Base-by-base conservation (phyloP, 1,140 invertebrate species). In the Pseudomyrmex dendroicus region DNA sequence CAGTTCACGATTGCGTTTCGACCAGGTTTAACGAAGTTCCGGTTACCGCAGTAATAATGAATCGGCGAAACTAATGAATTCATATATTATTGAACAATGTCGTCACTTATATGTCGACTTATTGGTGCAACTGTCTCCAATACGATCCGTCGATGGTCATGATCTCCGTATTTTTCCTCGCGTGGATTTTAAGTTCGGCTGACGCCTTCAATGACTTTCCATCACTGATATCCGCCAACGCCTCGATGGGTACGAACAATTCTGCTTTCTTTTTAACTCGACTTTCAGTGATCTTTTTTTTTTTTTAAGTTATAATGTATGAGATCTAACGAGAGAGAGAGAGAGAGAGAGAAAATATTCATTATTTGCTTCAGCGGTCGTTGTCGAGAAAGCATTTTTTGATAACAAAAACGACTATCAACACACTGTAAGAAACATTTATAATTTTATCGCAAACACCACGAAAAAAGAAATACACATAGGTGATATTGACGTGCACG, bases 141-240 rank as follows among this genome's bases (percentile, higher is more conserved):
- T 72, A 54, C 64, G 57, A 61, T 25, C 35, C 20, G 54, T 57
- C 77, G 50, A 62, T 59, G 63, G 48, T 84, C 64, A 89, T 89
- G 87, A 67, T 91, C 61, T 77, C 68, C 52, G 20, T 87, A 95
- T 95, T 91, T 15, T 66, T 90, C 2, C 57, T 90, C 25, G 70
- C 90, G 1, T 70, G 82, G 62, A 67, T 63, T n/a, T 17, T 86
- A 44, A 72, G 77, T 66, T 85, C 82, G 48, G 64, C 62, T 15
- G 15, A 73, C 1, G 78, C 84, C 13, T 91, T 89, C 84, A 91
- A 96, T 89, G 96, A 96, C 86, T 96, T 96, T 93, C 96, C 96
- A 5, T 96, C 96, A 0, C 93, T 97, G 73, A 94, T 96, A 0
- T 95, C 95, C 25, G 94, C 96, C 8, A 97, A 97, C 93, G 96